Evolutionary conservation across 2,888 invertebrate genomes (phyloP), one percentile per base, ranked within the genome.

Genomic region (Tetanocera ferruginea): DNA sequence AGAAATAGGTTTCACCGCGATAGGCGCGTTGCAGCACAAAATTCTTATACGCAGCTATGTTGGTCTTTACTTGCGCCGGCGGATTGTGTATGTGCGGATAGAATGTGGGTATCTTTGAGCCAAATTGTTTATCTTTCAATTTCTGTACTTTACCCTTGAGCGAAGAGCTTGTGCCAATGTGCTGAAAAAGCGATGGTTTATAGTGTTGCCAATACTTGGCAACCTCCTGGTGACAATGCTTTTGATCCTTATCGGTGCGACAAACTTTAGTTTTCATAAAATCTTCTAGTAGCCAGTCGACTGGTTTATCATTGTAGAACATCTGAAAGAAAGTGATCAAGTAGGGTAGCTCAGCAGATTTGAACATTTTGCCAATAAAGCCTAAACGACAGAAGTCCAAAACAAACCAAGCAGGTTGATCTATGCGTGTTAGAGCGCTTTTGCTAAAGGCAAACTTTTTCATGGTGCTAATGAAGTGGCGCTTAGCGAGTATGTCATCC

Each of bases 61-160:
- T 93, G 2, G 95, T 94, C 64, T 92, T 92, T 6, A 95, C 92
- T 49, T 87, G 90, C 0, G 94, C 94, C 74, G 94, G 91, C 0
- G 96, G 95, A 90, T 97, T 97, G 43, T 91, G 90, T 8, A 83
- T 82, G 86, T 97, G 96, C 0, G 95, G 94, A 87, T 93, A 94
- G 89, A 93, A 97, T 51, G 95, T 91, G 9, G 94, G 93, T 64
- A 95, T 92, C 86, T 95, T 95, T 69, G 82, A 85, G 25, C 97
- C 97, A 90, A 96, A 98, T 86, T 96, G 95, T 84, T 95, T 94
- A 88, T 97, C 97, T 95, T 97, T 97, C 0, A 98, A 91, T 90
- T 97, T 97, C 88, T 98, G 98, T 75, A 98, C 95, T 92, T 99
- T 99, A 77, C 98, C 98, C 89, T 95, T 96, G 0, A 99, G 91